Conservation (phyloP, 2,113 vertebrate genomes). For the Carlito syrichta region DNA sequence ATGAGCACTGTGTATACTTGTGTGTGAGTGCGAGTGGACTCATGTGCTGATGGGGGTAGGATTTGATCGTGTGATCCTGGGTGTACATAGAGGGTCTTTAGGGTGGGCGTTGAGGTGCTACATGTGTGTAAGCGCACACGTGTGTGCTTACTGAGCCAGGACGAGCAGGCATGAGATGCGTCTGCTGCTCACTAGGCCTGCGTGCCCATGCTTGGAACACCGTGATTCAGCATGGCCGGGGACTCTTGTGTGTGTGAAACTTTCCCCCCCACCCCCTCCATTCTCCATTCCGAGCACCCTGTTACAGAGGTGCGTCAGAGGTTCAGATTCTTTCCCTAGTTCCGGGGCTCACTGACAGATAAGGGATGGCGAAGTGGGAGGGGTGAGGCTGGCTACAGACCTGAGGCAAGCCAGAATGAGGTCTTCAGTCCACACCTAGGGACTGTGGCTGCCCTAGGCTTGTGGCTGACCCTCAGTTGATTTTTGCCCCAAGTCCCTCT, state of each 20-base stretch:
- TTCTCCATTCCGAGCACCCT: not conserved
- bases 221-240: accelerated
- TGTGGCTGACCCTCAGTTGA: not conserved
- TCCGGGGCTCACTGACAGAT: not conserved
- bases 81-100: not conserved
- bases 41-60: accelerated
- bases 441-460: not conserved
- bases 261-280: not conserved
- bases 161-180: not conserved
- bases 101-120: not conserved
- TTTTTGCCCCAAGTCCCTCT: not conserved
- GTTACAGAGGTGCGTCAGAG: not conserved
- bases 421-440: not conserved
- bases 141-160: not conserved
- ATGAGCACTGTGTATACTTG: accelerated
- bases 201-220: accelerated
- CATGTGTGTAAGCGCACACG: too few species aligned
- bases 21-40: not conserved
- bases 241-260: not conserved
- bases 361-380: not conserved
- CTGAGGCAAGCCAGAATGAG: not conserved
- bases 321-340: not conserved
- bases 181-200: too few species aligned
- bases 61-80: not conserved
- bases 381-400: too few species aligned